Base-by-base conservation (phyloP, 2,888 invertebrate species). In the Drosophila flavopinicola region DNA sequence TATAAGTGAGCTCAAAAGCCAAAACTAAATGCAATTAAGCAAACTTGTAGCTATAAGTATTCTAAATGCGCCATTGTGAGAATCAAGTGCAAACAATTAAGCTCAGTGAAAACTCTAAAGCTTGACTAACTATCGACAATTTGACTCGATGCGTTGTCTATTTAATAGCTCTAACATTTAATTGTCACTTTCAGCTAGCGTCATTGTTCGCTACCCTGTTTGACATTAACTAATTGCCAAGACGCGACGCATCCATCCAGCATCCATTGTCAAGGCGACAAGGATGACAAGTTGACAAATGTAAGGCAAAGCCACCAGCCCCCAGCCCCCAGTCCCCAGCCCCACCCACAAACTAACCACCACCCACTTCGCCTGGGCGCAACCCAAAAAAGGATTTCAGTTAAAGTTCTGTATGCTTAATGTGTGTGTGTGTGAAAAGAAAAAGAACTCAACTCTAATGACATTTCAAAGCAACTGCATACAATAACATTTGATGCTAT, bases 171-270 rank as follows among this genome's bases (percentile, higher is more conserved):
- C 49, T 33, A 9, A 27, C 37, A 42, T 42, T 63, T 67, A 67
- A 71, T 67, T 59, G 51, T 35, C 54, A 48, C 51, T 64, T 68
- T 48, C 56, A 54, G 49, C 73, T 51, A 54, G 39, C 56, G 66
- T 47, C 67, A 68, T 72, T 73, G 58, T 59, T 54, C 6, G 56
- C 54, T 45, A 45, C 39, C 67, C 56, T 51, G 63, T 76, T 76
- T 80, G 85, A 80, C 83, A 78, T 85, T 83, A 85, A 83, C 84
- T 83, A 83, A 83, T 83, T 83, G 80, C 83, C 44, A 41, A 66
- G 72, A 61, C 45, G 47, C 56, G 60, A 60, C 45, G 52, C 54
- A n/a, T n/a, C n/a, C n/a, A n/a, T n/a, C 10, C 44, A 52, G 53
- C 54, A 38, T 13, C 48, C 60, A 75, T 63, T 74, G 58, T 63